Evolutionary conservation across 2,888 invertebrate genomes (phyloP).

Genomic region (Drosophila infuscata): DNA sequence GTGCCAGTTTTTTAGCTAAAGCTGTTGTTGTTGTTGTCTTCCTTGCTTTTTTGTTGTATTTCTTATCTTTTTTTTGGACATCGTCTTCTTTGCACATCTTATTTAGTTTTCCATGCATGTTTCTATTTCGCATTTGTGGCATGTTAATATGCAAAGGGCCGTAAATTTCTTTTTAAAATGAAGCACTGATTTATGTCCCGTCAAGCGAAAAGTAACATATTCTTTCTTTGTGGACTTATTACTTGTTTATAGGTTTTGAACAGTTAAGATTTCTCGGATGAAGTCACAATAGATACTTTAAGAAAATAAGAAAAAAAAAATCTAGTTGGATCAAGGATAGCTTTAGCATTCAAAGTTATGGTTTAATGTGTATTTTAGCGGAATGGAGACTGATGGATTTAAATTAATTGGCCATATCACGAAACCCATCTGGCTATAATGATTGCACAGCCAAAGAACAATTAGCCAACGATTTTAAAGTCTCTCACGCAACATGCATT

Average conservation of each 20-base stretch:
- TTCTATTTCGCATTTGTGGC: slow-evolving; percentile 59
- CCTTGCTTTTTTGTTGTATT: slow-evolving; percentile 7
- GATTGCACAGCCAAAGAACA: slow-evolving; percentile 41
- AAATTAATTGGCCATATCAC: slow-evolving; percentile 28
- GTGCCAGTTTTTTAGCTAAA: slow-evolving; percentile 18
- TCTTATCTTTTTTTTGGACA: slow-evolving; percentile 15
- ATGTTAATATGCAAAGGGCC: slow-evolving; percentile 63
- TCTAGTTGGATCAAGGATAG: too few species aligned
- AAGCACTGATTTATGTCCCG: slow-evolving; percentile 60
- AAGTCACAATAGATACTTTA: too few species aligned
- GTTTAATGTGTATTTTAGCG: neutral
- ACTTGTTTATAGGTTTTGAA: neutral
- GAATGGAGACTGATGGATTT: neutral
- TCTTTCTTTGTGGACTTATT: neutral
- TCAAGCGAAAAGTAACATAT: slow-evolving; percentile 24
- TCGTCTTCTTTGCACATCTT: slow-evolving; percentile 36
- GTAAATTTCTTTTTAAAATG: slow-evolving; percentile 40
- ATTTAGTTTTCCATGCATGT: slow-evolving; percentile 47
- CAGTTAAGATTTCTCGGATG: neutral
- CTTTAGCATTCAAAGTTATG: neutral
- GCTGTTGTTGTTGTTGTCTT: neutral
- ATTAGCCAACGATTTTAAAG: slow-evolving; percentile 41
- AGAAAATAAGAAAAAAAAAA: too few species aligned
- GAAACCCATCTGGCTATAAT: slow-evolving; percentile 20
- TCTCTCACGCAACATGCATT: slow-evolving; percentile 26